Evolutionary conservation across 2,888 invertebrate species (phyloP), one percentile per base, ranked within the genome.

Genomic region (Apotomis capreana): DNA sequence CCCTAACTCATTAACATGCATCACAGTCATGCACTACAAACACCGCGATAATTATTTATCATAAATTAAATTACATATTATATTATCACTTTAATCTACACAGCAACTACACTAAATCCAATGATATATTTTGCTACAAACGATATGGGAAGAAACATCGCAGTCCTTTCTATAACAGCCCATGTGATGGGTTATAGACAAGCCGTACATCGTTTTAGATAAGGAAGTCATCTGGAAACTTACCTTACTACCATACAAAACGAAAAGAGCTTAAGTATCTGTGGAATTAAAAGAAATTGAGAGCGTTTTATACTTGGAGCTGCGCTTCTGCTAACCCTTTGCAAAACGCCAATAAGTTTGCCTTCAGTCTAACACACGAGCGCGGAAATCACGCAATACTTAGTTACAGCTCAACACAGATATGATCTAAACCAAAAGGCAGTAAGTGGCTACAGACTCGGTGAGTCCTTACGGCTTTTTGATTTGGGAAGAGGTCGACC

Each of bases 271-370:
- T 12, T 36, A 57, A 36, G 36, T 57, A 10, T 57, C 10, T 12
- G 9, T 5, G 36, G 12, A 5, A n/a, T 12, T 57, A 57, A 12
- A 12, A 49, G 46, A 49, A 26, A 36, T 36, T 46, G 12, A 26
- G n/a, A 37, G 8, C 51, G 37, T 37, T 55, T 10, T 55, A 12
- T 2, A 4, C 3, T 55, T 0, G 55, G 9, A 55, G n/a, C 15
- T 26, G 61, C 62, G 37, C 62, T n/a, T 68, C 60, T 68, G 52
- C 49, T 60, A 44, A 54, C 40, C 40, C 60, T 54, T 60, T 51
- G 26, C 61, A 68, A 78, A 78, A 78, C 75, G 76, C 74, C 76
- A 74, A 70, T 74, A 46, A 40, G 76, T 64, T 74, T 62, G 72
- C 75, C 75, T 76, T 76, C 74, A 61, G 36, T 26, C 76, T 76